Percentiles rank a stretch among this genome's conserved stretches.
phyloP scores from a whole-genome alignment of 2,113 vertebrate species.

The Tupaia chinensis region DNA sequence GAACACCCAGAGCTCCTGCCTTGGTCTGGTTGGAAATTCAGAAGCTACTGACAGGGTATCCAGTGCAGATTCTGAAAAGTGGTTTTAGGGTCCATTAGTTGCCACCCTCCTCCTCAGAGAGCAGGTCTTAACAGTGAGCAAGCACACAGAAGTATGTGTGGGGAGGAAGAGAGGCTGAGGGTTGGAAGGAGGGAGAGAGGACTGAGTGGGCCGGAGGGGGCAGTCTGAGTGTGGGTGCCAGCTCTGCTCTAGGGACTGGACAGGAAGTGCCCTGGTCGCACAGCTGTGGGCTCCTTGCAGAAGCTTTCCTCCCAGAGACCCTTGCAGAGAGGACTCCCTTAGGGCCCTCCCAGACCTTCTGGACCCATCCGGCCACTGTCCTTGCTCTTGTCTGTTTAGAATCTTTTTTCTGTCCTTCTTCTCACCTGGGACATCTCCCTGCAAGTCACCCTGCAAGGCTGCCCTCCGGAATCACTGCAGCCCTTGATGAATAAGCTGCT shows the following conservation, averaged over 20 bases:
- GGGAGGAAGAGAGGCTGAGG: neutral
- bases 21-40: slow-evolving; percentile 35
- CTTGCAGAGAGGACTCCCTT: neutral
- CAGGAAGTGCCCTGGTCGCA: neutral
- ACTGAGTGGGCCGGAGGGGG: neutral
- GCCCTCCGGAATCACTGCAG: neutral
- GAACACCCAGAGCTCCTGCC: neutral
- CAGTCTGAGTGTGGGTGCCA: neutral
- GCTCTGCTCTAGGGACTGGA: neutral
- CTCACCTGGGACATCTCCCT: neutral
- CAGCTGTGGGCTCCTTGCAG: slow-evolving; percentile 29
- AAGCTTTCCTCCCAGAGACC: neutral
- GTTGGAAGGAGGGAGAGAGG: neutral
- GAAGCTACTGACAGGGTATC: neutral
- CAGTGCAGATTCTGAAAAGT: neutral
- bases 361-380: neutral
- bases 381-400: neutral
- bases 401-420: neutral
- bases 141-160: neutral
- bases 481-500: neutral
- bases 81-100: neutral
- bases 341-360: neutral
- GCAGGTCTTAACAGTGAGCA: neutral
- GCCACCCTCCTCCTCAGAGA: neutral
- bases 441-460: neutral